Evolutionary conservation across 2,888 invertebrate genomes (phyloP).

Genomic region (Neoscelio sp.): DNA sequence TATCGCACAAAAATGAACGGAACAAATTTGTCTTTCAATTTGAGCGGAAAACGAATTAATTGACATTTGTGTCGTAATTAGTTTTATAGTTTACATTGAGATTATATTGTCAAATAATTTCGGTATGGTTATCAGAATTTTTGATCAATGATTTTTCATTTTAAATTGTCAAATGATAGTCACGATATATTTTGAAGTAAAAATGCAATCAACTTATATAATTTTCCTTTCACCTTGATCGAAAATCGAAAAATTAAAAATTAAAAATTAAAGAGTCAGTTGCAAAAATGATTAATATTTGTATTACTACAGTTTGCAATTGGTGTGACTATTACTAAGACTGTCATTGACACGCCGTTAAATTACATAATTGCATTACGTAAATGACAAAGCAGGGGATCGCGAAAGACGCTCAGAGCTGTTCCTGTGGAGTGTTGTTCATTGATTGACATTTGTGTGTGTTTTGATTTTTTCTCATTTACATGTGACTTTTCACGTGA

Average conservation of each 20-base stretch:
- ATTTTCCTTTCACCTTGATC: no score
- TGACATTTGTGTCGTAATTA: neutral
- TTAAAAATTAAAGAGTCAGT: no score
- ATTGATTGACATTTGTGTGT: constrained; percentile 31
- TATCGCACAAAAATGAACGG: constrained; percentile 3
- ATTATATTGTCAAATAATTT: no score
- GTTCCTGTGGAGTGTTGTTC: constrained; percentile 15
- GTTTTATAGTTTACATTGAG: no score
- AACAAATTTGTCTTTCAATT: constrained; percentile 28
- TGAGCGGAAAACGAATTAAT: neutral
- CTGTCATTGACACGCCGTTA: constrained; percentile 15
- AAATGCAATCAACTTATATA: no score
- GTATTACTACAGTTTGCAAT: constrained; percentile 8
- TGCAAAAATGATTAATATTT: neutral
- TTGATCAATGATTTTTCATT: no score
- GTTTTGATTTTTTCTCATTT: constrained; percentile 25
- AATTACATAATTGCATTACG: constrained; percentile 42
- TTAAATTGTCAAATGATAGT: no score
- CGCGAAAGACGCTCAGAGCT: constrained; percentile 23
- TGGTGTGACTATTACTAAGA: neutral
- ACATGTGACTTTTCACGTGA: constrained; percentile 43
- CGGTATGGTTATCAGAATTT: no score
- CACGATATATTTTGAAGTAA: no score
- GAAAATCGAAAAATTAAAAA: no score
- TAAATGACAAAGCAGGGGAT: constrained; percentile 41